These are phyloP conservation scores for Phalacrocorax aristotelis DNA, from an alignment of 2,113 vertebrate genomes.

Conservation along the genomic window DNA sequence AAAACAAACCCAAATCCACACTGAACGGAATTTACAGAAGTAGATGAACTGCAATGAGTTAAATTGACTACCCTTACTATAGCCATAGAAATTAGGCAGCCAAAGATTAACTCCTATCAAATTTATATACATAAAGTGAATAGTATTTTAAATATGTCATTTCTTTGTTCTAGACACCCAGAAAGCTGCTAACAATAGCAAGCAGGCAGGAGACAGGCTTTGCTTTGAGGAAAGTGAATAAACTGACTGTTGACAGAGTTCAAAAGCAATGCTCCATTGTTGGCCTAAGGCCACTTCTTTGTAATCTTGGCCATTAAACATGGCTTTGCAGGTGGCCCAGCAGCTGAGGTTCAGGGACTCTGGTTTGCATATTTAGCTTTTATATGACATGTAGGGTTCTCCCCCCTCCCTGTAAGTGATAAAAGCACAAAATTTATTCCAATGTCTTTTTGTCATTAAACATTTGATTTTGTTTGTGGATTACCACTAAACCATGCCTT, in stretches of 20 bases:
- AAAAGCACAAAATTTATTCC: slow-evolving; percentile 73
- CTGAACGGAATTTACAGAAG: background rate
- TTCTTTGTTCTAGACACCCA: slow-evolving; percentile 75
- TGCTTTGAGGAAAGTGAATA: slow-evolving; percentile 79
- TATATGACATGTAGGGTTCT: slow-evolving; percentile 58
- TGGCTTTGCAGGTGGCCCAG: slow-evolving; percentile 79
- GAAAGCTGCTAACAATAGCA: slow-evolving; percentile 75
- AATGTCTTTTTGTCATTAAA: slow-evolving; percentile 70
- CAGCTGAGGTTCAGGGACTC: slow-evolving; percentile 73
- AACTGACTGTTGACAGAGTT: slow-evolving; percentile 80
- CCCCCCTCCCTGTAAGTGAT: slow-evolving; percentile 61
- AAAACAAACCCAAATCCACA: background rate
- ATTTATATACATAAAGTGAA: slow-evolving; percentile 52
- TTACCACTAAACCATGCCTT: slow-evolving; percentile 23
- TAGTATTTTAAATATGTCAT: slow-evolving; percentile 62
- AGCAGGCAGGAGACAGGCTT: slow-evolving; percentile 65
- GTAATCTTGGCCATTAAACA: slow-evolving; percentile 80
- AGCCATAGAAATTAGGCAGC: background rate
- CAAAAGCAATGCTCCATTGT: slow-evolving; percentile 74
- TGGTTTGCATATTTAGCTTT: slow-evolving; percentile 77
- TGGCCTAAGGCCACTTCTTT: slow-evolving; percentile 79
- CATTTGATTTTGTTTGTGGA: slow-evolving; percentile 48
- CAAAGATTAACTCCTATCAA: slow-evolving; percentile 44
- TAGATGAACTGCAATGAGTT: background rate
- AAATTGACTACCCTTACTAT: background rate